phyloP scores from a whole-genome alignment of 1,140 invertebrate species.

The Papilio aristodemus region DNA sequence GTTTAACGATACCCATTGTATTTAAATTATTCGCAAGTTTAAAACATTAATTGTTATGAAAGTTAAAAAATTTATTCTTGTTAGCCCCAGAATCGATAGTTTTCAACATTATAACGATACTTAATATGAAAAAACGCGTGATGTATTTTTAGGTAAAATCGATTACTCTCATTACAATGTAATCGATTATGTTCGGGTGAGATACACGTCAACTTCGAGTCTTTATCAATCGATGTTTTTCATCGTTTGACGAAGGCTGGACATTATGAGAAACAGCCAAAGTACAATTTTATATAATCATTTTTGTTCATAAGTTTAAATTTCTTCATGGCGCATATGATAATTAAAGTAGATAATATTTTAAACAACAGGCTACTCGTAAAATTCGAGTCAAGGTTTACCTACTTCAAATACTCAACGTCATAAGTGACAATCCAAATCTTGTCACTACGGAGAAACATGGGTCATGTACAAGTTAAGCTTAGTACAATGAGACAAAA shows the following conservation, averaged over 20 bases:
- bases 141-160: neutral
- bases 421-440: no score
- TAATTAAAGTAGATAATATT: no score
- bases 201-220: constrained; percentile 14
- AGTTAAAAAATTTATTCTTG: neutral
- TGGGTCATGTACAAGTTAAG: no score
- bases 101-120: neutral
- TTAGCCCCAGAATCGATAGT: neutral
- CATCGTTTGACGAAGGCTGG: constrained; percentile 14
- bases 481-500: no score
- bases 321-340: no score
- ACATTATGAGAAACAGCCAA: neutral
- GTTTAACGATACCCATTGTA: neutral
- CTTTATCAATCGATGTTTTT: constrained; percentile 12
- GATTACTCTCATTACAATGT: neutral
- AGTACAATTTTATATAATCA: neutral
- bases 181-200: neutral
- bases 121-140: neutral
- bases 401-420: no score
- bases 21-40: neutral
- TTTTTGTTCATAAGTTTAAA: neutral
- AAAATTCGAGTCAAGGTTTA: no score
- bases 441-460: no score
- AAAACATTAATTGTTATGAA: neutral
- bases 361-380: no score